Percentiles rank a stretch among this genome's conserved stretches.
These are phyloP conservation scores for Conus betulinus DNA, from an alignment of 1,140 invertebrate species.

Conservation along the genomic window DNA sequence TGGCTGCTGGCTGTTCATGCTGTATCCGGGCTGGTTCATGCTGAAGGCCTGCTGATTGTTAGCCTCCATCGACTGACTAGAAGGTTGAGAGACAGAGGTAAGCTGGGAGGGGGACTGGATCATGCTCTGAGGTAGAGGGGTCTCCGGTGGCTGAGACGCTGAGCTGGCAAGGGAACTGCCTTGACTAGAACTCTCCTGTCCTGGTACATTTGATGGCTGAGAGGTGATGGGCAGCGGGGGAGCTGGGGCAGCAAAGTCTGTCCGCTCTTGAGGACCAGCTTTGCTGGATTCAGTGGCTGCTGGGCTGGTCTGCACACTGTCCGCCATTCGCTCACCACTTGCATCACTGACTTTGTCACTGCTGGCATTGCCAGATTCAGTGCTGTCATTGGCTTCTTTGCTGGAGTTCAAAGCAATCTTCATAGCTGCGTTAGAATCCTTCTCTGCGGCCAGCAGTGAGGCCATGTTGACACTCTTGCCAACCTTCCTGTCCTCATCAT, in stretches of 20 bases:
- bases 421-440: not conserved
- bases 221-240: not conserved
- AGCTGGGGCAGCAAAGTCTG: not conserved
- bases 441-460: not conserved
- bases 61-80: not conserved
- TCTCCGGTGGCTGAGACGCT: not conserved
- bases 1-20: not conserved
- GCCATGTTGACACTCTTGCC: not conserved
- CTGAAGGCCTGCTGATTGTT: not conserved
- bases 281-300: not conserved
- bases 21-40: not conserved
- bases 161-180: not conserved
- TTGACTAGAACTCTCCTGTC: constrained; percentile 11
- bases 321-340: not conserved
- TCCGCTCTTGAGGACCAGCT: not conserved
- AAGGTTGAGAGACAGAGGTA: not conserved
- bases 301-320: not conserved
- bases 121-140: not conserved
- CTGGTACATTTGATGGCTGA: not conserved
- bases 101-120: not conserved
- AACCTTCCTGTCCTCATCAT: not conserved
- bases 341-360: not conserved
- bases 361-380: not conserved
- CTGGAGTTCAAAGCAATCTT: not conserved
- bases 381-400: not conserved